Evolutionary conservation across 2,888 invertebrate species (phyloP).

Genomic region (Protophormia terraenovae): DNA sequence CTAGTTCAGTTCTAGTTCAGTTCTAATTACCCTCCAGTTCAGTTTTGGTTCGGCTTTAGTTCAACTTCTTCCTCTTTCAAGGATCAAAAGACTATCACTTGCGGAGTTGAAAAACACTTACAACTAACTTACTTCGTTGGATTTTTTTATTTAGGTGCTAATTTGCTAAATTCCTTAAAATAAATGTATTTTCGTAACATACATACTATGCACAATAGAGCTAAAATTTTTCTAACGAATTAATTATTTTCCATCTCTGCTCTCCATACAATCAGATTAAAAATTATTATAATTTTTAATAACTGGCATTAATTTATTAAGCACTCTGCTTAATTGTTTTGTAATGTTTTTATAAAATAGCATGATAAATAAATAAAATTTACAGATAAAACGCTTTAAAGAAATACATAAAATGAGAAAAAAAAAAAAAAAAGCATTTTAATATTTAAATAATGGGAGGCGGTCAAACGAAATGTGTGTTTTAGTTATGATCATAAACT

Average conservation of each 20-base stretch:
- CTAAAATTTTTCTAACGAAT: neutral
- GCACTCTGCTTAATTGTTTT: conserved; percentile 60
- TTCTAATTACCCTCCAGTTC: no score
- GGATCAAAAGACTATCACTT: no score
- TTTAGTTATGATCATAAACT: conserved; percentile 17
- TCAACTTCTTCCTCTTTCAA: no score
- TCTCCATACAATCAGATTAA: neutral
- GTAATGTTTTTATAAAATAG: conserved; percentile 28
- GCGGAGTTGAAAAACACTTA: no score
- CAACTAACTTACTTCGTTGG: no score
- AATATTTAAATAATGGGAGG: conserved; percentile 41
- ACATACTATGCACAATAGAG: no score
- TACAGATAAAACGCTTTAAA: conserved; percentile 10
- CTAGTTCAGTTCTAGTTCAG: no score
- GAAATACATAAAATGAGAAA: neutral
- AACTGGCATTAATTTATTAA: conserved; percentile 65
- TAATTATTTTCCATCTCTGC: conserved; percentile 4
- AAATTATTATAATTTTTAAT: conserved; percentile 56
- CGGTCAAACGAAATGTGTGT: conserved; percentile 29
- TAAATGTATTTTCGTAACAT: no score
- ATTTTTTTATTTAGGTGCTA: no score
- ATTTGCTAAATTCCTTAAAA: no score
- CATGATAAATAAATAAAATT: conserved; percentile 25
- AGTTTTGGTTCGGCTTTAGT: no score
- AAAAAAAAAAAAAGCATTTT: no score